A percentile compares a stretch with the other conserved stretches of the same genome.
Evolutionary conservation across 2,888 invertebrate species (phyloP).

Genomic region (Autographa pulchrina): DNA sequence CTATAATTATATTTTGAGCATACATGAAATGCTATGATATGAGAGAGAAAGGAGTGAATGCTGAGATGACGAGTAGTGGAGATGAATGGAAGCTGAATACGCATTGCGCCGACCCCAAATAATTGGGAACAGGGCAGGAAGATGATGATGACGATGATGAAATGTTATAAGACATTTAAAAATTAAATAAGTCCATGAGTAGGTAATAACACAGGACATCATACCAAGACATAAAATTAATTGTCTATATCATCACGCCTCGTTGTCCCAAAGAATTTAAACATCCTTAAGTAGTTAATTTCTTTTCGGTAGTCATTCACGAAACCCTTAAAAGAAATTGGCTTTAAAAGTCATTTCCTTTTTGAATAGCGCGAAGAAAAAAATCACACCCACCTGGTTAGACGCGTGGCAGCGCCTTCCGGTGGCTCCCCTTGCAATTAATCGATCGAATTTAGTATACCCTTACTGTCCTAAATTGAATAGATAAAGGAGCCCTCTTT

Average conservation of each 20-base stretch:
- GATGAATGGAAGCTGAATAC: no score
- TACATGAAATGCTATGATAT: no score
- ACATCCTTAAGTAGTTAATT: conserved; percentile 18
- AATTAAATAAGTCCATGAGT: no score
- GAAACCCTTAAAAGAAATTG: conserved; percentile 54
- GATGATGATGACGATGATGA: no score
- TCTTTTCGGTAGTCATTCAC: conserved; percentile 38
- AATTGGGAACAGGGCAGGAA: no score
- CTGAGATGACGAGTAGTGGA: no score
- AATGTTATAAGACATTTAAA: no score
- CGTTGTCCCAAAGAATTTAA: conserved; percentile 19
- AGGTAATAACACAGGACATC: neutral
- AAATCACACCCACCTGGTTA: conserved; percentile 78
- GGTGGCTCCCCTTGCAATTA: conserved; percentile 71
- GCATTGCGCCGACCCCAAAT: no score
- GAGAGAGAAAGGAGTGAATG: no score
- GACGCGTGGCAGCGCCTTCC: conserved; percentile 81
- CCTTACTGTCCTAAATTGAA: conserved; percentile 40
- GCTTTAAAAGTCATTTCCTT: conserved; percentile 72
- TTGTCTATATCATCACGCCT: conserved; percentile 5
- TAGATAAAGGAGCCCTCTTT: conserved; percentile 33
- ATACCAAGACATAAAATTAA: neutral
- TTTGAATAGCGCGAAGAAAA: conserved; percentile 60
- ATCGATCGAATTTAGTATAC: conserved; percentile 59
- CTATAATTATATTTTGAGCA: no score